A percentile compares a stretch with the other conserved stretches of the same genome.
Evolutionary conservation across 2,797 vertebrate species (phyloP).

Genomic region (Hyperoplus lanceolatus): DNA sequence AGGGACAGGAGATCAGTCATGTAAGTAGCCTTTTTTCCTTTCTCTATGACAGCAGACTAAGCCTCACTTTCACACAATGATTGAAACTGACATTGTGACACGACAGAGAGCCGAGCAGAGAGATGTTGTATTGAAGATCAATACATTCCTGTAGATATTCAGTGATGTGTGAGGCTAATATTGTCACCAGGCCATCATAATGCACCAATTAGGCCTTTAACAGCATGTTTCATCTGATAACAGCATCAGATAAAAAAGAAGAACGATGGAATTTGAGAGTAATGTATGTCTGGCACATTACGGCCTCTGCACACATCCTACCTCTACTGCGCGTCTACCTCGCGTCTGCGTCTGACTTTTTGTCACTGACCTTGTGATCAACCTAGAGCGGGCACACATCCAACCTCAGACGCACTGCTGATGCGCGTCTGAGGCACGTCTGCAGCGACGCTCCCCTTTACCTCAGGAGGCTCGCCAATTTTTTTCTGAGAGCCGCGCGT

Average conservation of each 20-base stretch:
- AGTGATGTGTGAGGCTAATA: slow-evolving; percentile 51
- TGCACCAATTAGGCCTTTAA: slow-evolving; percentile 31
- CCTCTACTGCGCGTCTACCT: too few relatives aligned
- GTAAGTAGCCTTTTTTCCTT: slow-evolving; percentile 42
- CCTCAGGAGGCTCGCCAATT: too few relatives aligned
- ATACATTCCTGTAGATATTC: slow-evolving; percentile 54
- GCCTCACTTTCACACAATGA: slow-evolving; percentile 28
- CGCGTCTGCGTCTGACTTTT: too few relatives aligned
- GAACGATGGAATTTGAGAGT: background rate
- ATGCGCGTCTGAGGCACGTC: too few relatives aligned
- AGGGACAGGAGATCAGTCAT: slow-evolving; percentile 42
- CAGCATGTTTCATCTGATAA: slow-evolving; percentile 40
- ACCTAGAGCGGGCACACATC: too few relatives aligned
- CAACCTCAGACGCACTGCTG: too few relatives aligned
- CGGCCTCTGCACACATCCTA: too few relatives aligned
- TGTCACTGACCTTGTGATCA: too few relatives aligned
- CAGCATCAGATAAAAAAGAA: slow-evolving; percentile 7
- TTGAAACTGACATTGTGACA: slow-evolving; percentile 41
- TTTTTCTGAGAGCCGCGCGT: too few relatives aligned
- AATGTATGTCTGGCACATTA: slow-evolving; percentile 1
- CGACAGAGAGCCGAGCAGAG: slow-evolving; percentile 9
- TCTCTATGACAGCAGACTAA: slow-evolving; percentile 16
- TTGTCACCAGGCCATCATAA: slow-evolving; percentile 38
- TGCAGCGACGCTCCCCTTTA: too few relatives aligned
- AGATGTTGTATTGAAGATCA: slow-evolving; percentile 51